These are phyloP conservation scores for Arge pagana DNA, from an alignment of 2,888 invertebrate species.

Conservation along the genomic window DNA sequence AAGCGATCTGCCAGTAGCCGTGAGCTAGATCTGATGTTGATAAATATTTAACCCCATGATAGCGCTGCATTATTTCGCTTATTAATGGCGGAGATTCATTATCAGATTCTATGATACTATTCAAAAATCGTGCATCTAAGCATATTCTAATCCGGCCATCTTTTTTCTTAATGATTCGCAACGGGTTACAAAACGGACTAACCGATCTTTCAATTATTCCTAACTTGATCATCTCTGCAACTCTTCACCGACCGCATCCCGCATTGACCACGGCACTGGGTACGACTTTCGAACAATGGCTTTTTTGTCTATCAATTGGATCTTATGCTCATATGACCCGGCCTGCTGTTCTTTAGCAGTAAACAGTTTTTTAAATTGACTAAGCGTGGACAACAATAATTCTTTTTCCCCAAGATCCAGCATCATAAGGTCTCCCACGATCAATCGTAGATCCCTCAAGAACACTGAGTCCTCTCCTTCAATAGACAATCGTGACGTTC, in stretches of 20 bases:
- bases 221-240: slow-evolving; percentile 36
- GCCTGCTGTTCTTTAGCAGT: slow-evolving; percentile 30
- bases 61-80: slow-evolving; percentile 28
- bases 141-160: slow-evolving; percentile 40
- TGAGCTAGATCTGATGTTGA: slow-evolving; percentile 28
- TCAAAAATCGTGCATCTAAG: slow-evolving; percentile 41
- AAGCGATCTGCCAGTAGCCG: slow-evolving; percentile 36
- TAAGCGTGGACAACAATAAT: not conserved
- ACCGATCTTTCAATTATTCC: slow-evolving; percentile 39
- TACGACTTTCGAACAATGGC: slow-evolving; percentile 35
- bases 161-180: slow-evolving; percentile 38
- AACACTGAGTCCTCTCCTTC: slow-evolving; percentile 2
- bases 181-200: slow-evolving; percentile 39
- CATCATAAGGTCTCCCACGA: slow-evolving; percentile 5
- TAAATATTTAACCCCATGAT: slow-evolving; percentile 26
- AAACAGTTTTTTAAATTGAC: slow-evolving; percentile 29
- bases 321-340: slow-evolving; percentile 34
- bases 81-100: slow-evolving; percentile 32
- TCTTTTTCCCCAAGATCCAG: not conserved
- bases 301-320: slow-evolving; percentile 31
- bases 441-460: slow-evolving; percentile 13
- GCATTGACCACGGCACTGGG: slow-evolving; percentile 36
- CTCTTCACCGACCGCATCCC: slow-evolving; percentile 34
- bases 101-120: slow-evolving; percentile 36
- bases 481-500: too few relatives aligned